These are phyloP conservation scores for Sitobion miscanthi DNA, from an alignment of 1,140 invertebrate species.

Conservation along the genomic window DNA sequence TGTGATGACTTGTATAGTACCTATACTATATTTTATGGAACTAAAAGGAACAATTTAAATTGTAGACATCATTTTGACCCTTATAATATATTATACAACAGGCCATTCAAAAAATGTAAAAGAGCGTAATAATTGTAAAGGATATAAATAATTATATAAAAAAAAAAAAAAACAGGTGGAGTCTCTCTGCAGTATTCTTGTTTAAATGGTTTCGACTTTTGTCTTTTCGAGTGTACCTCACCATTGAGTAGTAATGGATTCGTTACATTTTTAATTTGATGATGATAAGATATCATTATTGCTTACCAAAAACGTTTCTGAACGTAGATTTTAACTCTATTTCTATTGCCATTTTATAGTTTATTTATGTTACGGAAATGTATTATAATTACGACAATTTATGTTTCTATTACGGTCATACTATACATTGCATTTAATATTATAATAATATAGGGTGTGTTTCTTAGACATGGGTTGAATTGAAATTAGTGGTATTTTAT, in stretches of 20 bases:
- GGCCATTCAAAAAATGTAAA: neutral
- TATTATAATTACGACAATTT: too few species aligned
- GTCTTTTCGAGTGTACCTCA: neutral
- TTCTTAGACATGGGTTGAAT: too few species aligned
- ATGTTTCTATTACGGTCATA: too few species aligned
- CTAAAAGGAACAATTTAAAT: neutral
- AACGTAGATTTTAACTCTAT: too few species aligned
- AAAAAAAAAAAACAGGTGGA: neutral
- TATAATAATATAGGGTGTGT: too few species aligned
- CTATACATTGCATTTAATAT: too few species aligned
- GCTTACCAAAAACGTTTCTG: neutral
- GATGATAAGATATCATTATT: neutral
- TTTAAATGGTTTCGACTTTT: neutral
- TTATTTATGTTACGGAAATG: too few species aligned
- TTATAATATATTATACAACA: neutral
- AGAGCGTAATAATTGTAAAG: neutral
- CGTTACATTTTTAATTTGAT: neutral
- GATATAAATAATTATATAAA: neutral
- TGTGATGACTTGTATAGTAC: neutral
- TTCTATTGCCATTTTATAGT: too few species aligned
- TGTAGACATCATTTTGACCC: neutral
- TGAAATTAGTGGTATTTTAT: too few species aligned
- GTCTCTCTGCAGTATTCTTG: neutral
- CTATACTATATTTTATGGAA: neutral
- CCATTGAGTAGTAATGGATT: neutral